Conservation (phyloP, 2,113 vertebrate genomes). For the Channa argus region DNA sequence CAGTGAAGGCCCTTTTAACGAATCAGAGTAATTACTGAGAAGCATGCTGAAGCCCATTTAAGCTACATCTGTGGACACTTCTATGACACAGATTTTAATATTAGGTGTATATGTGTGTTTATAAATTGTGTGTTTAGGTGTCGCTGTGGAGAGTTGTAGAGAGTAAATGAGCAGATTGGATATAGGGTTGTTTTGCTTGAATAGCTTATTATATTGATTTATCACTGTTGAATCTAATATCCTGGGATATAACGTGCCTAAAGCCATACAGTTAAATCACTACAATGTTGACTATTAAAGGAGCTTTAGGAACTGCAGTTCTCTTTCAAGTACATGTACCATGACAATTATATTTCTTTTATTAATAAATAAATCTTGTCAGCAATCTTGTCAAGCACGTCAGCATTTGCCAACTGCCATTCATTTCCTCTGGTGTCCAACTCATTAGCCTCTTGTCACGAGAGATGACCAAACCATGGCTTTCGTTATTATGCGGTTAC, state of each 20-base stretch:
- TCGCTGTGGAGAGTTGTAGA: not conserved
- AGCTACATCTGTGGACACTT: conserved; percentile 43
- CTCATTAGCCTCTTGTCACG: conserved; percentile 64
- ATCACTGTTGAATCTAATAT: conserved; percentile 77
- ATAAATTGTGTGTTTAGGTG: conserved; percentile 1
- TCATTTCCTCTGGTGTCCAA: conserved; percentile 38
- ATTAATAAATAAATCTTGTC: conserved; percentile 33
- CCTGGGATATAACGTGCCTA: conserved; percentile 62
- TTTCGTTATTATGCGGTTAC: conserved; percentile 36
- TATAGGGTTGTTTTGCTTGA: conserved; percentile 64
- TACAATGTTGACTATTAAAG: conserved; percentile 56
- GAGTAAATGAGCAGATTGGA: conserved; percentile 38
- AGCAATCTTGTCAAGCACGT: not conserved
- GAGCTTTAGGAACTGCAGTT: conserved; percentile 57
- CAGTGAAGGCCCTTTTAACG: conserved; percentile 50
- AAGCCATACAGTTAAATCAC: conserved; percentile 76
- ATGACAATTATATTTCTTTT: conserved; percentile 33
- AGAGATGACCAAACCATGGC: conserved; percentile 54
- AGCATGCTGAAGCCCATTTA: conserved; percentile 52
- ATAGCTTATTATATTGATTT: conserved; percentile 78
- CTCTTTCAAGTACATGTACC: conserved; percentile 51
- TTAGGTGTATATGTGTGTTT: conserved; percentile 13
- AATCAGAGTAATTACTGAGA: conserved; percentile 64
- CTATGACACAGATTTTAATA: conserved; percentile 37
- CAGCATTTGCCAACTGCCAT: conserved; percentile 33